Base-by-base conservation (phyloP, 2,113 vertebrate genomes). In the Centropus unirufus region DNA sequence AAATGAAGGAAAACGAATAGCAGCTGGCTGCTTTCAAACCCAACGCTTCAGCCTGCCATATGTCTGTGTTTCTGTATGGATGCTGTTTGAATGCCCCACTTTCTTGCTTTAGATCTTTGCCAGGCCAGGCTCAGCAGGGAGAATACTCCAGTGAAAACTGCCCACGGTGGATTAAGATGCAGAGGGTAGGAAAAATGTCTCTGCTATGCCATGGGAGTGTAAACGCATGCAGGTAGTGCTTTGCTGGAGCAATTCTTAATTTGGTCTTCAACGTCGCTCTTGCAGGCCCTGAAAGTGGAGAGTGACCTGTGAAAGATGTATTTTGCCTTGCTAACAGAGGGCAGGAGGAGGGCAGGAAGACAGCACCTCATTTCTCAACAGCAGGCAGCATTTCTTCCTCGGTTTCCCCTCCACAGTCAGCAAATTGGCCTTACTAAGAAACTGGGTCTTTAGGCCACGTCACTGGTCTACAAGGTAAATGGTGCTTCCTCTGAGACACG, bases 41-140 rank as follows among this genome's bases (percentile, higher is more conserved):
- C 51, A 29, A 1, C 0, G 4, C 49, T 17, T 52, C 9, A 55
- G 57, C n/a, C 30, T 80, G 44, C 51, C 2, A 2, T 20, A 63
- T 16, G 14, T 23, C 30, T 57, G 10, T 32, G 7, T 55, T 30
- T 64, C 84, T 46, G 20, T 30, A 26, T 22, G 24, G 57, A 11
- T 54, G 29, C 24, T 63, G 29, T 47, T 13, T 18, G 30, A 70
- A 10, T 16, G 49, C 5, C 12, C 19, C 29, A 26, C 7, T 0
- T 16, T 68, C 67, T 75, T 18, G 14, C 30, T 46, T 67, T 46
- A 67, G 57, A 5, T 63, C 27, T 51, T 44, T 54, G 14, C 62
- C 1, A 13, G 36, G 69, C 29, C 39, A 23, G 5, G 21, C 4
- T 44, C 11, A 7, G 36, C 17, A 19, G 3, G 6, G 21, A 14